Evolutionary conservation across 2,888 invertebrate genomes (phyloP), one percentile per base, ranked within the genome.

Genomic region (Neoascia interrupta): DNA sequence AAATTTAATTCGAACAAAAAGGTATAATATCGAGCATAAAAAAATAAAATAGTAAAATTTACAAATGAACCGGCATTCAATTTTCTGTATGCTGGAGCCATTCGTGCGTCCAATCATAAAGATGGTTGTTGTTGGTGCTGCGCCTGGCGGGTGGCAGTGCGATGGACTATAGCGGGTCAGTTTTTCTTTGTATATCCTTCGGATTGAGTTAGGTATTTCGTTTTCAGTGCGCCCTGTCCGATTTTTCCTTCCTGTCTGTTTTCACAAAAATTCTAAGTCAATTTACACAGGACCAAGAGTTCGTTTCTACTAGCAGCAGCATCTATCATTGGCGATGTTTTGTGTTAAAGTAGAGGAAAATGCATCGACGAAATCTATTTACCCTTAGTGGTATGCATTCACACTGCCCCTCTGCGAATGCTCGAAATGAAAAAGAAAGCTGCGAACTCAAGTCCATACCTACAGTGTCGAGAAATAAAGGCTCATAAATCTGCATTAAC

Each of bases 401-500:
- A 23, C 10, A n/a, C 10, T 31, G 56, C 13, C 18, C 15, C 11
- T 18, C 11, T 3, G 13, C 18, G 43, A 45, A 56, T 2, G 63
- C n/a, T n/a, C n/a, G 34, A 63, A 26, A 54, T 36, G 56, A 23
- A 69, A 56, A 63, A 34, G 21, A 51, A 56, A 56, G 21, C 61
- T 56, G 49, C 49, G 49, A 69, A 51, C 61, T 63, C 37, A 49
- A 75, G 56, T 68, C 43, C 61, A 61, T 69, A n/a, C n/a, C n/a
- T n/a, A 61, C 36, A 56, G 56, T 63, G 54, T 75, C 61, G 47
- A 61, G 28, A 51, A 69, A 56, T 75, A 69, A 75, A 51, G 28
- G 37, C 56, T 75, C 68, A 75, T 75, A 75, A 75, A 75, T 75
- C 75, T 75, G 63, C 75, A 75, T 75, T 75, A 56, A 43, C 69